Base-by-base conservation (phyloP, 2,113 vertebrate species). In the Eulemur macaco region DNA sequence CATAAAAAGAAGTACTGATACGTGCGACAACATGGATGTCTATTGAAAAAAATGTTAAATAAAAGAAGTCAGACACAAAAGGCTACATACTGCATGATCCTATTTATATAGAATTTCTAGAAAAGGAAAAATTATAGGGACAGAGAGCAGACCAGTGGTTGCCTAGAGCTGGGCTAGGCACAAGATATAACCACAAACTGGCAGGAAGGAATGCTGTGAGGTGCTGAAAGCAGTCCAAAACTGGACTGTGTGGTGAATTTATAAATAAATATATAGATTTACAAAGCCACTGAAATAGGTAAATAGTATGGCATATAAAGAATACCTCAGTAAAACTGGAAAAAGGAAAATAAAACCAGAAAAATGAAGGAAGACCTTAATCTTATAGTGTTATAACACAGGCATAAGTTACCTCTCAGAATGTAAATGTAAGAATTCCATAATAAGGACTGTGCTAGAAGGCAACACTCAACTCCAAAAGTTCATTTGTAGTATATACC, bases 351-450 rank as follows among this genome's bases (percentile, higher is more conserved):
- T 23, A 21, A 60, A 92, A 20, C 52, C 29, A 69, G 58, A 87
- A 87, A 89, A 83, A 74, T 6, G 54, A 90, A 89, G 54, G 47
- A 87, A 86, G 74, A 37, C 50, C 81, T 93, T 89, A 82, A 54
- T 63, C 12, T 60, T 39, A 80, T 0, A 64, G n/a, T 34, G 23
- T 63, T 66, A 2, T 1, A 85, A 66, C 31, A 90, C 21, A 37
- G 81, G 50, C 34, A 91, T 74, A 92, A 73, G 12, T 27, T 39
- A 17, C n/a, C 58, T 86, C 66, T 87, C 20, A 15, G 13, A 2
- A 23, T 31, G 58, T 63, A 60, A 71, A 82, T 42, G 23, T 27
- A 31, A 69, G 37, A 73, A 87, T 20, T 85, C 25, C 25, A 37
- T 0, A 52, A 1, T 15, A 20, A 81, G 52, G 10, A 71, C 1